Evolutionary conservation across 2,888 invertebrate genomes (phyloP), one percentile per base, ranked within the genome.

Genomic region (Watsonalla binaria): DNA sequence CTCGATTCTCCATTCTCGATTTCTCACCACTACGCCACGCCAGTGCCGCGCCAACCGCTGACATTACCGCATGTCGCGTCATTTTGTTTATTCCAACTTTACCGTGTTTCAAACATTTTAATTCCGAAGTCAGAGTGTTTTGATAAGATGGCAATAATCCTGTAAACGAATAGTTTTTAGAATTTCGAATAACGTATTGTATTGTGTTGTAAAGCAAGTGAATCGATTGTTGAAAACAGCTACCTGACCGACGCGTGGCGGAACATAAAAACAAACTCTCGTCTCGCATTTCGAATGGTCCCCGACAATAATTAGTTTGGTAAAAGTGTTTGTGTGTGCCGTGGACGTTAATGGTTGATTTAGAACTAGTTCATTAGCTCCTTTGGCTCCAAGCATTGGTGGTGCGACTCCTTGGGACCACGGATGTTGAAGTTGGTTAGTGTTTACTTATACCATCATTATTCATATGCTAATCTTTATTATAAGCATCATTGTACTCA

Each of bases 271-370:
- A 84, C 82, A 83, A 86, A 85, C 82, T 84, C 77, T 78, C 80
- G 78, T 80, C 78, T 83, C 76, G 73, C 78, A 77, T 81, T 83
- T 74, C 76, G 82, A 86, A 83, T 84, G 83, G 78, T 84, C 84
- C 77, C 74, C 76, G 68, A 72, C 79, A 78, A 78, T 84, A 81
- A 86, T 86, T 87, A 85, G 86, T 85, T 86, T 79, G 81, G 84
- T 86, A 87, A 86, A 88, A 89, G 88, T 89, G 88, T 83, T 87
- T 88, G 89, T 85, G 83, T 86, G 86, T 84, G 78, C 76, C 82
- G 83, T 85, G 82, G 78, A 82, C 83, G 79, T 84, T 83, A 80
- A 82, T 81, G 78, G 80, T 84, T 86, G 76, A 81, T 82, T 84
- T 85, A 80, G 76, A 82, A 84, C 84, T 83, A 72, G 80, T 83